Conservation (phyloP, 2,888 invertebrate species). For the Dryobota labecula region DNA sequence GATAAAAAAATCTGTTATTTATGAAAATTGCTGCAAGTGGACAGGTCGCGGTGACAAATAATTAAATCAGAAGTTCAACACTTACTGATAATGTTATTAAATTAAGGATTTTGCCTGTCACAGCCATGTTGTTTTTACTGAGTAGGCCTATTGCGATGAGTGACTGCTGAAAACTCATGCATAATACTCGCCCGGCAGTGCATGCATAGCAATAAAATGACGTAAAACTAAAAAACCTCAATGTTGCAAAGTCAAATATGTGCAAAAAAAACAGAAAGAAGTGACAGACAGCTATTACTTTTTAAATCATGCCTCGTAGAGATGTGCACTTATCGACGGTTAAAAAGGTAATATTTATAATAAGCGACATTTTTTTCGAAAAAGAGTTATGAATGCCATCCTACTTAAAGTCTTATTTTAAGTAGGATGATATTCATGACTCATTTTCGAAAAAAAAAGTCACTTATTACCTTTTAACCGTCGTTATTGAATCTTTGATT, state of each 20-base stretch:
- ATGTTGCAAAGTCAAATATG: background rate
- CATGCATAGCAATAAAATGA: background rate
- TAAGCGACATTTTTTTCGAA: no score
- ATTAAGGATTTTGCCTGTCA: background rate
- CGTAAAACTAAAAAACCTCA: background rate
- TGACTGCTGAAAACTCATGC: background rate
- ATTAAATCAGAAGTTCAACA: constrained; percentile 31
- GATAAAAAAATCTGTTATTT: constrained; percentile 18
- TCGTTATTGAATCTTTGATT: constrained; percentile 14
- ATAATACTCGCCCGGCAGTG: no score
- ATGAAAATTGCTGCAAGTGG: background rate
- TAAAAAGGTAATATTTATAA: no score
- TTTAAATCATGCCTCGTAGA: constrained; percentile 3
- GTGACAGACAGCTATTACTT: constrained; percentile 23
- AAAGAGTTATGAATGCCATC: no score
- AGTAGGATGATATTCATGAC: no score
- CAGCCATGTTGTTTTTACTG: background rate
- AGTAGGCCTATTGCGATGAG: background rate
- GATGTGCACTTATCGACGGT: no score
- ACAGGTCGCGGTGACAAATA: constrained; percentile 6
- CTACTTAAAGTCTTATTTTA: no score
- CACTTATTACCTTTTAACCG: no score
- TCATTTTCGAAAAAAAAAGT: no score
- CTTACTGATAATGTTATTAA: background rate
- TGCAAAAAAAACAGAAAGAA: constrained; percentile 30